A percentile compares a stretch with the other conserved stretches of the same genome.
phyloP scores from a whole-genome alignment of 2,113 vertebrate genomes.

The Dinomys branickii region DNA sequence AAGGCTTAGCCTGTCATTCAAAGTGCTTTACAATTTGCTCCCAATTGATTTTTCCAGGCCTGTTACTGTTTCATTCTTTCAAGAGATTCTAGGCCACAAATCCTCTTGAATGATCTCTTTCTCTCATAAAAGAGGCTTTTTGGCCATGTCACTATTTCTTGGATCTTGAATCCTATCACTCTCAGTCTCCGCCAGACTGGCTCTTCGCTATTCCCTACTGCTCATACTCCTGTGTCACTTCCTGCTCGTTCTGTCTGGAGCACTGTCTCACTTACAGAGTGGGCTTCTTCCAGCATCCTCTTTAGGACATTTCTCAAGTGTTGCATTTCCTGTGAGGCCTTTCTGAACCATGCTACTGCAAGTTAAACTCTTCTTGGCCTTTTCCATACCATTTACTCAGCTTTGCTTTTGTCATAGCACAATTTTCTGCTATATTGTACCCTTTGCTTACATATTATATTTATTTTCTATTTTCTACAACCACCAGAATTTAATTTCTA shows the following conservation, averaged over 20 bases:
- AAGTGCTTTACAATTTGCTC: not conserved
- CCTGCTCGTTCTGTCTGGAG: not conserved
- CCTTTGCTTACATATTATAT: not conserved
- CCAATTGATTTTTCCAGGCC: not conserved
- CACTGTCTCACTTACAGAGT: not conserved
- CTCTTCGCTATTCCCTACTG: not conserved
- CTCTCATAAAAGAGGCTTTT: not conserved
- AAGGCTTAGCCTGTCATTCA: not conserved
- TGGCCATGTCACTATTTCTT: not conserved
- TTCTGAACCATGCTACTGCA: conserved; percentile 14
- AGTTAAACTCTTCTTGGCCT: not conserved
- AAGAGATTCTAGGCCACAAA: not conserved
- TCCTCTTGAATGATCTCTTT: not conserved
- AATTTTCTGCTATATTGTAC: conserved; percentile 34
- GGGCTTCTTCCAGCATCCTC: not conserved
- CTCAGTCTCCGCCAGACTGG: not conserved
- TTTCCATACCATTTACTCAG: not conserved
- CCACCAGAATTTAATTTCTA: conserved; percentile 42
- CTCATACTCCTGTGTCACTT: not conserved
- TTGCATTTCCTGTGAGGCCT: conserved; percentile 1
- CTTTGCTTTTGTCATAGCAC: not conserved
- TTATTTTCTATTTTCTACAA: not conserved
- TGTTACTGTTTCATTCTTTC: not conserved
- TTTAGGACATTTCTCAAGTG: conserved; percentile 14
- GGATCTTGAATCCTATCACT: conserved; percentile 5